These are phyloP conservation scores for Aldabrachelys gigantea DNA, from an alignment of 2,113 vertebrate species.

Conservation along the genomic window DNA sequence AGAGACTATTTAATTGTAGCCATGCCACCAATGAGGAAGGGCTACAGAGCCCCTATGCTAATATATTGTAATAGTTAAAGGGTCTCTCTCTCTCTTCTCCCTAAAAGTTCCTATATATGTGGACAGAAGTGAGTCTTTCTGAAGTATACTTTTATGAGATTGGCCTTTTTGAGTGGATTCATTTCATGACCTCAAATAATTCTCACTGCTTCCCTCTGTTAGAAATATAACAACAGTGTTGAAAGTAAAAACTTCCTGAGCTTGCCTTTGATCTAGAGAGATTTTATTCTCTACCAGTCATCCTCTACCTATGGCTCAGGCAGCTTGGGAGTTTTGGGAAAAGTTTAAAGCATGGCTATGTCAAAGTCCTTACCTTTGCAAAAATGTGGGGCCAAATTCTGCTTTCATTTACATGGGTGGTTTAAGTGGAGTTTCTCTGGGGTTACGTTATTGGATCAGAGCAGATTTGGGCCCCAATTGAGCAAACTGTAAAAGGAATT, in stretches of 20 bases:
- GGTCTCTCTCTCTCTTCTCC: not conserved
- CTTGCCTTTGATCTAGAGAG: not conserved
- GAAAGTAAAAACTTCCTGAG: not conserved
- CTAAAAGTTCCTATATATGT: not conserved
- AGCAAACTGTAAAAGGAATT: not conserved
- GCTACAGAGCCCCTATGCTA: not conserved
- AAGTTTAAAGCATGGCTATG: not conserved
- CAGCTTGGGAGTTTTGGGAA: not conserved
- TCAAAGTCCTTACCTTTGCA: not conserved
- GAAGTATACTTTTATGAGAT: not conserved
- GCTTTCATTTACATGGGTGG: not conserved
- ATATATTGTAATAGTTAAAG: not conserved
- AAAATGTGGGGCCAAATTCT: not conserved
- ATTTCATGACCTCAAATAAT: not conserved
- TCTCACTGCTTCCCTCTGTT: not conserved
- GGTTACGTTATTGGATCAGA: not conserved
- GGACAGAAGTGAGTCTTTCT: not conserved
- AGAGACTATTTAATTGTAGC: not conserved
- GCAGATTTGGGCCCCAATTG: not conserved
- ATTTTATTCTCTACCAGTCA: not conserved
- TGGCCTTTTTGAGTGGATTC: not conserved
- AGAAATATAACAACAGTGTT: not conserved
- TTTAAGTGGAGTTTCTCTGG: not conserved
- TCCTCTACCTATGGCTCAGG: not conserved
- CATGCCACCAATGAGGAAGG: not conserved